phyloP scores from a whole-genome alignment of 2,797 vertebrate species.

The Malacoctenus gilli region DNA sequence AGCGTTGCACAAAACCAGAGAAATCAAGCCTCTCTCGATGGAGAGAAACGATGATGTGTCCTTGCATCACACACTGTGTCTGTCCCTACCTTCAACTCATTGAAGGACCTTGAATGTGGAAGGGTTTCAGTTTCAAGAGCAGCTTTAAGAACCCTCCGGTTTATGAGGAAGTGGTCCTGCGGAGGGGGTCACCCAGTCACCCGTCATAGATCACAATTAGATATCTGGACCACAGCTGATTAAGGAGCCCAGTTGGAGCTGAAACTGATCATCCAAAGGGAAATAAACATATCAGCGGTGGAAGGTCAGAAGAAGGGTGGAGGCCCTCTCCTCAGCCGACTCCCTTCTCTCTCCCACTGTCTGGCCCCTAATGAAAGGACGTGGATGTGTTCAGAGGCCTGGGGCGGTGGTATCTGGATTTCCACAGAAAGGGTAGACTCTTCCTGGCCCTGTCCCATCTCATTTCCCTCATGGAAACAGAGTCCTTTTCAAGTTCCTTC shows the following conservation, averaged over 20 bases:
- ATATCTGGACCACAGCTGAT: constrained; percentile 16
- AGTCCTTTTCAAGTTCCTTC: constrained; percentile 29
- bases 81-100: no score
- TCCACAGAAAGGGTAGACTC: constrained; percentile 30
- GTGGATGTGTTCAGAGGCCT: constrained; percentile 43
- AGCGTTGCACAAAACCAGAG: no score
- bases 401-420: constrained; percentile 34
- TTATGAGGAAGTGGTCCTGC: constrained; percentile 25
- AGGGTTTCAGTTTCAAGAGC: constrained; percentile 1
- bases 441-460: constrained; percentile 55
- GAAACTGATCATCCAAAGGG: constrained; percentile 25
- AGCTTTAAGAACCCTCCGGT: constrained; percentile 3
- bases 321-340: constrained; percentile 18
- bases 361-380: constrained; percentile 35
- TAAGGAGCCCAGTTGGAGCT: not conserved
- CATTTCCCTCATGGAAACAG: constrained; percentile 54
- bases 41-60: no score
- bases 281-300: constrained; percentile 40
- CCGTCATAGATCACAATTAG: constrained; percentile 18
- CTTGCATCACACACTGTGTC: no score
- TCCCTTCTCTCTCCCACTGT: constrained; percentile 8
- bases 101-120: no score
- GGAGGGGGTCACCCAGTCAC: constrained; percentile 21
- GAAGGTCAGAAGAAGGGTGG: constrained; percentile 49
- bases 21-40: no score